Evolutionary conservation across 2,113 vertebrate genomes (phyloP), one percentile per base, ranked within the genome.

Genomic region (Podocnemis expansa): DNA sequence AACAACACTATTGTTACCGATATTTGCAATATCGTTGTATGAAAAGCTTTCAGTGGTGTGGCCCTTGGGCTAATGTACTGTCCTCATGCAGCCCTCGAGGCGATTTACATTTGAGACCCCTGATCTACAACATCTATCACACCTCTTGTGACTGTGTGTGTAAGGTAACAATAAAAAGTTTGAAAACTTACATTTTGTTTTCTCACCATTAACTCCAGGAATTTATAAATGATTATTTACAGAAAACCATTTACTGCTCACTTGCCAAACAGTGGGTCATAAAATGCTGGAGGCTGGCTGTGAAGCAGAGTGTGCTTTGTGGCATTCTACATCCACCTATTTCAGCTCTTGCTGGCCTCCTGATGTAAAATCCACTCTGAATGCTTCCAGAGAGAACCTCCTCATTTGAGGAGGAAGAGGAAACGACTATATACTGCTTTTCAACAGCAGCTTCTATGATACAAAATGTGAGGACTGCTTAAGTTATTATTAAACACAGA

Each of bases 241-340:
- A 5, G 78, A 87, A 2, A 34, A 88, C 60, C 41, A 67, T 31
- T 43, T 85, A 78, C 73, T 88, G 78, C 81, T 47, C 51, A 51
- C 17, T 94, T 55, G 43, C 3, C 76, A 93, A 82, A 9, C 0
- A 80, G 76, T 34, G 14, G 87, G 6, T 75, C 2, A 1, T 34
- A 73, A 93, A 96, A 80, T 43, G 19, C 38, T 90, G n/a, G n/a
- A n/a, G n/a, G n/a, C 45, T 45, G 31, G 80, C 16, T 85, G 55
- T 4, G 89, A 88, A 78, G 8, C 34, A 79, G 24, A 89, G 70
- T 16, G 27, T 70, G 76, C 88, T 85, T 73, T 52, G 22, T 6
- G 49, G 31, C 85, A 94, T 84, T 90, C 63, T 27, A 29, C 10
- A 94, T 54, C 89, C 73, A 88, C 2, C 60, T 81, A 78, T 89